A percentile compares a stretch with the other conserved stretches of the same genome.
phyloP scores from a whole-genome alignment of 2,113 vertebrate genomes.

The Perognathus longimembris region DNA sequence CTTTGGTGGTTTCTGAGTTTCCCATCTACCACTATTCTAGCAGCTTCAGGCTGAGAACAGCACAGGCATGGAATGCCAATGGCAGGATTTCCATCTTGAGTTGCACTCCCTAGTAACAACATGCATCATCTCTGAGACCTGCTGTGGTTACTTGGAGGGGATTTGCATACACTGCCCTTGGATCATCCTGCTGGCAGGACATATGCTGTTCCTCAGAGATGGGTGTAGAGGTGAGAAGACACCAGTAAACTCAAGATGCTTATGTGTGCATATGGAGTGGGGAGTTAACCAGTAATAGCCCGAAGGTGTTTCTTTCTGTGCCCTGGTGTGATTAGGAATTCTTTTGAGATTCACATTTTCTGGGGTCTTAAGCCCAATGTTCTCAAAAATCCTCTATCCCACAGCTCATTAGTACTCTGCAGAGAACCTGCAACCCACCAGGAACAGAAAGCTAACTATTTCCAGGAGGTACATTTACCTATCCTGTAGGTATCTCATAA shows the following conservation, averaged over 20 bases:
- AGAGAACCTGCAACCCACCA: not conserved
- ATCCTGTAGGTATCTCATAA: not conserved
- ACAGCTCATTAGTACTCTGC: not conserved
- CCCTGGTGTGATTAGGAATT: not conserved
- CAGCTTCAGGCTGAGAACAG: not conserved
- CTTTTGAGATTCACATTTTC: not conserved
- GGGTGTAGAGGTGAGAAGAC: too few relatives aligned
- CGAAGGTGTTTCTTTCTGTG: not conserved
- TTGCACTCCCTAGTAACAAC: not conserved
- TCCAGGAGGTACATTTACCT: not conserved
- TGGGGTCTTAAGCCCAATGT: not conserved
- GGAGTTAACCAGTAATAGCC: too few relatives aligned
- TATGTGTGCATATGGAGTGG: accelerated
- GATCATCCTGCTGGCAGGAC: not conserved
- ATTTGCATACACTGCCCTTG: not conserved
- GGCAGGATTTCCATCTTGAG: not conserved
- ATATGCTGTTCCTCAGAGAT: not conserved
- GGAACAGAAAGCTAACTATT: not conserved
- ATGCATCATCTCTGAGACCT: not conserved
- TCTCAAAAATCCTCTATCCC: not conserved
- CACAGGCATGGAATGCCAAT: not conserved
- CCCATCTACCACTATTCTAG: not conserved
- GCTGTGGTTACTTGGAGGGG: not conserved
- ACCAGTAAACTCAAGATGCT: not conserved
- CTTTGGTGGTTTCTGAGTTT: not conserved